phyloP scores from a whole-genome alignment of 2,113 vertebrate genomes.

The Callopanchax toddi region DNA sequence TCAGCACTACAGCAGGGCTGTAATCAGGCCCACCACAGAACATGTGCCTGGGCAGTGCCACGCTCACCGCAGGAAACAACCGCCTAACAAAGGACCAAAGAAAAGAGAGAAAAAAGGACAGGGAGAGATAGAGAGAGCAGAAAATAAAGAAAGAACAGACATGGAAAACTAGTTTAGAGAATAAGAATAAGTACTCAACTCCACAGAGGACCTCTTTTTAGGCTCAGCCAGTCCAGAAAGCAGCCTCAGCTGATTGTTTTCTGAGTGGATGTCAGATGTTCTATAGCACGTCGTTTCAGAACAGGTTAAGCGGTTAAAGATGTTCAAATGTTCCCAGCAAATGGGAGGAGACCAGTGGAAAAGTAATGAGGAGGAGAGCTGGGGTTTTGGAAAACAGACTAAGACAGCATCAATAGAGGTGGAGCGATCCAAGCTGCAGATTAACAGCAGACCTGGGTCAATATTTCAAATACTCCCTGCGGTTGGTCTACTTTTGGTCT shows the following conservation, averaged over 20 bases:
- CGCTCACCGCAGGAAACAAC: slow-evolving; percentile 75
- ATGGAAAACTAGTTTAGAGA: slow-evolving; percentile 38
- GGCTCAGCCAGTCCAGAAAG: not conserved
- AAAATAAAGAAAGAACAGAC: slow-evolving; percentile 20
- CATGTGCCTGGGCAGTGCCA: slow-evolving; percentile 73
- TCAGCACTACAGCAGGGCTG: slow-evolving; percentile 80
- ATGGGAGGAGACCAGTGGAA: slow-evolving; percentile 41
- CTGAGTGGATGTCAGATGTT: slow-evolving; percentile 7
- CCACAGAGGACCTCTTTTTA: not conserved
- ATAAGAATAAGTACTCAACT: slow-evolving; percentile 23
- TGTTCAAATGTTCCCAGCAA: slow-evolving; percentile 5
- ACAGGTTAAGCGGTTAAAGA: slow-evolving; percentile 7
- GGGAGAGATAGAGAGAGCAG: slow-evolving; percentile 15
- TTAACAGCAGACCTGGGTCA: slow-evolving; percentile 62
- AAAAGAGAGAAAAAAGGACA: slow-evolving; percentile 44
- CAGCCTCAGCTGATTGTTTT: not conserved
- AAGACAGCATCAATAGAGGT: slow-evolving; percentile 48
- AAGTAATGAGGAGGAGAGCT: slow-evolving; percentile 26
- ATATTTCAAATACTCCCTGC: slow-evolving; percentile 45
- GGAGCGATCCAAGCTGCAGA: slow-evolving; percentile 54
- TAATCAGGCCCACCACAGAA: slow-evolving; percentile 81
- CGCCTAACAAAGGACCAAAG: slow-evolving; percentile 65
- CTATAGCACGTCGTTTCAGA: slow-evolving; percentile 2
- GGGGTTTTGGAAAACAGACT: slow-evolving; percentile 44
- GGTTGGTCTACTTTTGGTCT: slow-evolving; percentile 53